A percentile compares a stretch with the other conserved stretches of the same genome.
These are phyloP conservation scores for Cryptotermes secundus DNA, from an alignment of 1,140 invertebrate species.

Conservation along the genomic window DNA sequence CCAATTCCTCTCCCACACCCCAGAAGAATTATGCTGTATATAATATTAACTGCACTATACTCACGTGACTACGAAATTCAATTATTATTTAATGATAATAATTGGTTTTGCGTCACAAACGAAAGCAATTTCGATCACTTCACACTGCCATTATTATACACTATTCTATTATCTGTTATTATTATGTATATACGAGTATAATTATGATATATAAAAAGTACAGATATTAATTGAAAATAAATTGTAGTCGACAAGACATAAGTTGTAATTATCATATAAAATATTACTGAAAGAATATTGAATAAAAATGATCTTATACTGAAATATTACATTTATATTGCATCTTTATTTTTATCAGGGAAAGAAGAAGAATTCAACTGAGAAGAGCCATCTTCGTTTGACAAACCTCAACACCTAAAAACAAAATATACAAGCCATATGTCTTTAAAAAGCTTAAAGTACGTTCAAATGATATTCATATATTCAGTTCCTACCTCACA, in stretches of 20 bases:
- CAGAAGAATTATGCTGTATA: background rate
- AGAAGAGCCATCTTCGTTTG: too few species aligned
- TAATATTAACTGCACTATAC: constrained; percentile 2
- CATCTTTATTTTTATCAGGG: background rate
- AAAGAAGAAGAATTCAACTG: background rate
- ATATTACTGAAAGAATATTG: background rate
- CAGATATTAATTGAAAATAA: background rate
- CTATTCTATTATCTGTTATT: background rate
- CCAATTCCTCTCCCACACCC: background rate
- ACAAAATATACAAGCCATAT: too few species aligned
- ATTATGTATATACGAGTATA: constrained; percentile 7
- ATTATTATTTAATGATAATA: background rate
- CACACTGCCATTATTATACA: constrained; percentile 14
- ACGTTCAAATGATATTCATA: too few species aligned
- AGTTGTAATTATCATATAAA: background rate
- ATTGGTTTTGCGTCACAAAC: background rate
- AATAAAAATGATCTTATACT: constrained; percentile 15
- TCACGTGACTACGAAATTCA: background rate
- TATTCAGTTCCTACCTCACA: too few species aligned
- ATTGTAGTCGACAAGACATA: background rate
- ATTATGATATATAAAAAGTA: too few species aligned
- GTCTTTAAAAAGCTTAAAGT: too few species aligned
- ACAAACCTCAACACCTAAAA: too few species aligned
- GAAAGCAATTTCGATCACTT: background rate
- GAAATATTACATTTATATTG: background rate